Conservation (phyloP, 2,113 vertebrate genomes). For the Neoarius graeffei region DNA sequence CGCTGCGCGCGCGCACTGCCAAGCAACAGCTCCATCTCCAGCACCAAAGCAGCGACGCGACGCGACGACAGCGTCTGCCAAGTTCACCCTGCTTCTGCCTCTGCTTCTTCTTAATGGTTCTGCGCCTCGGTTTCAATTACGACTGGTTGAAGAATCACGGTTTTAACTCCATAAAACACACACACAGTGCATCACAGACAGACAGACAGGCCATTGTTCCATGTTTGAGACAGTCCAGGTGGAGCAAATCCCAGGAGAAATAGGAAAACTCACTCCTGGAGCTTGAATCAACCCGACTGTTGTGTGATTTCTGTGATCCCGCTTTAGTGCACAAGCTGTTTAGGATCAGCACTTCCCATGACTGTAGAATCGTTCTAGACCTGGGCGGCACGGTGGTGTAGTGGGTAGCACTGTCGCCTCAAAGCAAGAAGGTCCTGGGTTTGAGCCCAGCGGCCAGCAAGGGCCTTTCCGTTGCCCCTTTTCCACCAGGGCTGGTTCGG, state of each 20-base stretch:
- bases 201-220: background rate
- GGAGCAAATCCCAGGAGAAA: background rate
- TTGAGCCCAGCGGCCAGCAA: too few relatives aligned
- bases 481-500: too few relatives aligned
- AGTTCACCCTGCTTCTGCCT: slow-evolving; percentile 4
- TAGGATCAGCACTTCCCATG: too few relatives aligned
- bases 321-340: too few relatives aligned
- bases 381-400: too few relatives aligned
- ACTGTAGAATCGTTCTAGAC: too few relatives aligned
- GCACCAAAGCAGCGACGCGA: slow-evolving; percentile 18
- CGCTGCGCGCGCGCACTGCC: slow-evolving; percentile 53
- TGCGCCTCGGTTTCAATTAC: background rate
- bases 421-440: too few relatives aligned
- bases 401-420: too few relatives aligned
- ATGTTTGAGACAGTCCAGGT: background rate
- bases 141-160: background rate
- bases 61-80: slow-evolving; percentile 2
- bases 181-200: background rate
- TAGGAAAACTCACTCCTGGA: background rate
- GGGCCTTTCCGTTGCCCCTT: too few relatives aligned
- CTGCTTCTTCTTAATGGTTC: background rate
- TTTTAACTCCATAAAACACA: background rate
- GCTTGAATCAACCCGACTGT: background rate
- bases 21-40: slow-evolving; percentile 48
- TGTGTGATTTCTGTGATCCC: too few relatives aligned